Percentiles rank a stretch among this genome's conserved stretches.
These are phyloP conservation scores for Megalurothrips usitatus DNA, from an alignment of 2,888 invertebrate genomes.

Conservation along the genomic window DNA sequence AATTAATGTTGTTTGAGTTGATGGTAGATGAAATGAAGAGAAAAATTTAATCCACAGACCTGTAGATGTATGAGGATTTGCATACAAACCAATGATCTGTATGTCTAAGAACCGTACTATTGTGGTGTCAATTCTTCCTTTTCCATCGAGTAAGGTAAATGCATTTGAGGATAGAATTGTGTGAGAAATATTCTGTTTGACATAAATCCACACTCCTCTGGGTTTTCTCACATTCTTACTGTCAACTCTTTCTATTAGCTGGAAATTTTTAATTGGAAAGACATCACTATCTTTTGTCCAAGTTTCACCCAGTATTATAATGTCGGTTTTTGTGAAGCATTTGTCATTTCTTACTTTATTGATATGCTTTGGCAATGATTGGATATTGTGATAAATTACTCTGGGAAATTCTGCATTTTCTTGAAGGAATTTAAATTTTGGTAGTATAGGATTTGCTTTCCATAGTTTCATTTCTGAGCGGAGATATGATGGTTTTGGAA, in stretches of 20 bases:
- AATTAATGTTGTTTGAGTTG: not conserved
- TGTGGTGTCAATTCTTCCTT: not conserved
- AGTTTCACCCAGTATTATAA: not conserved
- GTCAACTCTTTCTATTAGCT: not conserved
- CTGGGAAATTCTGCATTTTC: not conserved
- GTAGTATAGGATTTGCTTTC: not conserved
- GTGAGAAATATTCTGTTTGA: not conserved
- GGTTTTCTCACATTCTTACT: not conserved
- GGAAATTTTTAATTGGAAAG: not conserved
- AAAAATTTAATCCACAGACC: not conserved
- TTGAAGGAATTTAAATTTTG: not conserved
- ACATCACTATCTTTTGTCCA: not conserved
- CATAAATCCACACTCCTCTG: not conserved
- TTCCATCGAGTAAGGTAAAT: not conserved
- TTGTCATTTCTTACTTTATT: not conserved
- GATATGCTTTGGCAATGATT: not conserved
- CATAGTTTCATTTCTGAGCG: not conserved
- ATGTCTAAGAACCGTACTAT: not conserved
- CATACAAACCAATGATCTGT: not conserved
- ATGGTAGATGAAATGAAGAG: not conserved
- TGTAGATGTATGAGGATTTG: not conserved
- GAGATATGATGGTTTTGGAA: not conserved
- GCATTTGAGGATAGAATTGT: not conserved
- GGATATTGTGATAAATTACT: not conserved
- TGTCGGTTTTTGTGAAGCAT: not conserved